Evolutionary conservation across 2,888 invertebrate genomes (phyloP).

Genomic region (Synergus umbraculus): DNA sequence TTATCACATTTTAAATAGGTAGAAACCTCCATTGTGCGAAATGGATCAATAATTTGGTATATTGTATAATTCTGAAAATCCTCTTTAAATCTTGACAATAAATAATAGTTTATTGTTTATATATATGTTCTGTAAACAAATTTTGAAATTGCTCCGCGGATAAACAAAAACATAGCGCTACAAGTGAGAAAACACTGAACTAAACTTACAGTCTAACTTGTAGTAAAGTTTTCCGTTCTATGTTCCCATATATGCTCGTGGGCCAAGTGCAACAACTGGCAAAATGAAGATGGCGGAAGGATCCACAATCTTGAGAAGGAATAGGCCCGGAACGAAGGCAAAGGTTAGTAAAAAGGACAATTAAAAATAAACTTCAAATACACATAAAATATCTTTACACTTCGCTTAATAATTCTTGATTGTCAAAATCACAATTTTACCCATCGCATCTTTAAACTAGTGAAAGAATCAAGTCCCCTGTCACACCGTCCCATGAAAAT

Average conservation of each 20-base stretch:
- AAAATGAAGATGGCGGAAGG: slow-evolving; percentile 92
- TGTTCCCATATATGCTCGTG: neutral
- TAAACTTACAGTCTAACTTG: neutral
- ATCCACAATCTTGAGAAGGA: slow-evolving; percentile 89
- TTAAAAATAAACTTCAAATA: neutral
- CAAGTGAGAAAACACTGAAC: neutral
- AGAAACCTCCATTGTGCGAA: too few relatives aligned
- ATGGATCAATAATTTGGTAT: too few relatives aligned
- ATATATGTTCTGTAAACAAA: neutral
- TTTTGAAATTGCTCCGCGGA: neutral
- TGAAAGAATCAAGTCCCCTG: slow-evolving; percentile 17
- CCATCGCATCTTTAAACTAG: neutral
- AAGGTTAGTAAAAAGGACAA: slow-evolving; percentile 81
- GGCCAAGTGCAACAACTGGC: slow-evolving; percentile 38
- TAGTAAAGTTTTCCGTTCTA: neutral
- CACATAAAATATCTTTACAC: neutral
- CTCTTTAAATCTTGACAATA: too few relatives aligned
- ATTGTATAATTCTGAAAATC: too few relatives aligned
- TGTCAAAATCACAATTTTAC: neutral
- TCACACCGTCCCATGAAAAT: slow-evolving; percentile 52
- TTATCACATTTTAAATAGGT: too few relatives aligned
- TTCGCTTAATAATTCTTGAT: neutral
- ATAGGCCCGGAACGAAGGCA: slow-evolving; percentile 94
- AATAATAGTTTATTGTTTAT: too few relatives aligned
- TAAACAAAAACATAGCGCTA: neutral